These are phyloP conservation scores for Trypoxylon attenuatum DNA, from an alignment of 2,888 invertebrate genomes.

Conservation along the genomic window DNA sequence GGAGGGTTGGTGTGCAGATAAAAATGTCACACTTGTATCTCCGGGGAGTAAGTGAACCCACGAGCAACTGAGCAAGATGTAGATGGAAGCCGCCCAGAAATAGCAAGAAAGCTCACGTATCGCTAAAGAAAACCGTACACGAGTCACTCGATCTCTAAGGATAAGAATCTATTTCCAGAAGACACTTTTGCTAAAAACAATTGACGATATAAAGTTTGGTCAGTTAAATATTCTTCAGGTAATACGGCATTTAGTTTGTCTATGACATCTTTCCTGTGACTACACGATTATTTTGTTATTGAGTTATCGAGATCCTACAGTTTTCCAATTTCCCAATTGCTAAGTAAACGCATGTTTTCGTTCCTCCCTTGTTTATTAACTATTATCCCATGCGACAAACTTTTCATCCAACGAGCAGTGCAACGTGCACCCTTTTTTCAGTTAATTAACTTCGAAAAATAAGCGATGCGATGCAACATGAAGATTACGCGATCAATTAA, in stretches of 20 bases:
- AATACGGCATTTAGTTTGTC: slow-evolving; percentile 1
- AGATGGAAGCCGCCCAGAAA: slow-evolving; percentile 49
- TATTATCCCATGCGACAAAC: too few species aligned
- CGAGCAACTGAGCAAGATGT: slow-evolving; percentile 51
- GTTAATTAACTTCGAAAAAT: not conserved
- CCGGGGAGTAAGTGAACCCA: slow-evolving; percentile 52
- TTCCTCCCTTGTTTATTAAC: too few species aligned
- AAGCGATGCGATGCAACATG: not conserved
- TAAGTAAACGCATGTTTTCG: too few species aligned
- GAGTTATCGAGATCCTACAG: too few species aligned
- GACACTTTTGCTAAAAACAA: too few species aligned
- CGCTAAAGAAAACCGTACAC: slow-evolving; percentile 47
- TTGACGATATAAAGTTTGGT: too few species aligned
- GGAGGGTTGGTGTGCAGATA: slow-evolving; percentile 53
- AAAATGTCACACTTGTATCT: slow-evolving; percentile 62
- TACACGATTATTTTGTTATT: too few species aligned
- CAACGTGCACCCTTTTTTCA: not conserved
- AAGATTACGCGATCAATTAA: slow-evolving; percentile 13
- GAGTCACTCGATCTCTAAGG: too few species aligned
- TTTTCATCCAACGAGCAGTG: too few species aligned
- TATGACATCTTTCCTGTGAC: too few species aligned
- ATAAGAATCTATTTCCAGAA: too few species aligned
- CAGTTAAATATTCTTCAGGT: not conserved
- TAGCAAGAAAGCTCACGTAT: slow-evolving; percentile 23
- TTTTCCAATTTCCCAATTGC: too few species aligned